Evolutionary conservation across 2,888 invertebrate genomes (phyloP).

Genomic region (Epinotia nisella): DNA sequence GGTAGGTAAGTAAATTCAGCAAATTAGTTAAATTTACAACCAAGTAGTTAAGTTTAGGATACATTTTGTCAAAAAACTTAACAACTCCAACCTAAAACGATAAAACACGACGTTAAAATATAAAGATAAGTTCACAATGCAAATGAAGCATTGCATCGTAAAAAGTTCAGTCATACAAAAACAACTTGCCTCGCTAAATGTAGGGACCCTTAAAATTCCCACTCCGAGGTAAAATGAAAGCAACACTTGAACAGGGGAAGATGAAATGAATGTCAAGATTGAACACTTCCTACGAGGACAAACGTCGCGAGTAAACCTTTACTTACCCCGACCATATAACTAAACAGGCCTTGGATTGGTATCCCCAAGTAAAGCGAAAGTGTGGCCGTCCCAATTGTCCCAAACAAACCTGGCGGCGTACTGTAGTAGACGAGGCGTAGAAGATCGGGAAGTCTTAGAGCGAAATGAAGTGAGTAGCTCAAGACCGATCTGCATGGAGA

Average conservation of each 20-base stretch:
- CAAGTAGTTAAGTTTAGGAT: too few relatives aligned
- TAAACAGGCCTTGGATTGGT: too few relatives aligned
- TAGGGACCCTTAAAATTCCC: constrained; percentile 52
- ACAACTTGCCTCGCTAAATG: constrained; percentile 40
- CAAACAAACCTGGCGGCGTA: too few relatives aligned
- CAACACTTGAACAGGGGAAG: constrained; percentile 66
- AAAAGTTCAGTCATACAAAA: constrained; percentile 45
- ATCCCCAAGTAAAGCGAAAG: too few relatives aligned
- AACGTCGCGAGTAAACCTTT: constrained; percentile 12
- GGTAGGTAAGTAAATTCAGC: too few relatives aligned
- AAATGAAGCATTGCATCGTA: constrained; percentile 40
- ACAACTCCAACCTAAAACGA: background rate
- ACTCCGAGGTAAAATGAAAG: constrained; percentile 57
- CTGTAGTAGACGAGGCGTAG: too few relatives aligned
- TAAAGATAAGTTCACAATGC: constrained; percentile 41
- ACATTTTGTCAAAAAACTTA: background rate
- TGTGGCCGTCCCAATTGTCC: too few relatives aligned
- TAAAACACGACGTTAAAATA: constrained; percentile 31
- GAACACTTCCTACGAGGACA: constrained; percentile 24
- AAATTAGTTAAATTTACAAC: background rate
- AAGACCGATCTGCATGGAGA: too few relatives aligned
- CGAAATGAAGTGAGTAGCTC: too few relatives aligned
- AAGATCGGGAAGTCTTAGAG: too few relatives aligned
- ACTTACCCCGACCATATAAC: too few relatives aligned
- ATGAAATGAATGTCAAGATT: constrained; percentile 15